Conservation (phyloP, 2,888 invertebrate species). For the Sepioteuthis lessoniana region DNA sequence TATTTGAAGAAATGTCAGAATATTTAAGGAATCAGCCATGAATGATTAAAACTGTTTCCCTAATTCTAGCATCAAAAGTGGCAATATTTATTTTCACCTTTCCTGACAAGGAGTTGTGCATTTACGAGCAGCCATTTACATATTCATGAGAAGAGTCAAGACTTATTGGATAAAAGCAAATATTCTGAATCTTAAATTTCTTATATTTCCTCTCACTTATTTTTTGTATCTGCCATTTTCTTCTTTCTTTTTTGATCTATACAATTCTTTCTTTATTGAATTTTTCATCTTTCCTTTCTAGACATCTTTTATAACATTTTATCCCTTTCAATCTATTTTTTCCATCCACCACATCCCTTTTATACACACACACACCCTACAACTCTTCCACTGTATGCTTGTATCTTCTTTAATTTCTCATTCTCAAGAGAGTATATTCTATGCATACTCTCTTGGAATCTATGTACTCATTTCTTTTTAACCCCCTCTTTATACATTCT, state of each 20-base stretch:
- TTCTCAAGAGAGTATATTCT: no score
- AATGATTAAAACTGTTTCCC: background rate
- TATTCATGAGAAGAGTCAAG: background rate
- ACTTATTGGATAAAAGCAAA: background rate
- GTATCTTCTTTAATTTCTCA: no score
- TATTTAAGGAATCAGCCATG: background rate
- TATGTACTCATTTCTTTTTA: no score
- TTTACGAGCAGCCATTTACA: background rate
- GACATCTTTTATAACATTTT: no score
- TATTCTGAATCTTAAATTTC: background rate
- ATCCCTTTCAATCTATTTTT: no score
- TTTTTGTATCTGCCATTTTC: background rate
- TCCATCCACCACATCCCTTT: no score
- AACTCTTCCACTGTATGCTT: no score
- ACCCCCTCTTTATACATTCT: no score
- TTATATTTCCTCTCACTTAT: background rate
- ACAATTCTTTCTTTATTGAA: background rate
- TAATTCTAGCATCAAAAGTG: background rate
- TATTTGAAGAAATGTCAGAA: background rate
- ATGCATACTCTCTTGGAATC: no score
- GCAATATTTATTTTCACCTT: constrained; percentile 19
- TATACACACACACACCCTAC: no score
- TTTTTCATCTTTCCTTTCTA: background rate
- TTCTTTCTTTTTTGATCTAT: background rate
- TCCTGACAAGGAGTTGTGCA: background rate